A percentile compares a stretch with the other conserved stretches of the same genome.
Evolutionary conservation across 2,797 vertebrate genomes (phyloP).

Genomic region (Cuniculus paca): DNA sequence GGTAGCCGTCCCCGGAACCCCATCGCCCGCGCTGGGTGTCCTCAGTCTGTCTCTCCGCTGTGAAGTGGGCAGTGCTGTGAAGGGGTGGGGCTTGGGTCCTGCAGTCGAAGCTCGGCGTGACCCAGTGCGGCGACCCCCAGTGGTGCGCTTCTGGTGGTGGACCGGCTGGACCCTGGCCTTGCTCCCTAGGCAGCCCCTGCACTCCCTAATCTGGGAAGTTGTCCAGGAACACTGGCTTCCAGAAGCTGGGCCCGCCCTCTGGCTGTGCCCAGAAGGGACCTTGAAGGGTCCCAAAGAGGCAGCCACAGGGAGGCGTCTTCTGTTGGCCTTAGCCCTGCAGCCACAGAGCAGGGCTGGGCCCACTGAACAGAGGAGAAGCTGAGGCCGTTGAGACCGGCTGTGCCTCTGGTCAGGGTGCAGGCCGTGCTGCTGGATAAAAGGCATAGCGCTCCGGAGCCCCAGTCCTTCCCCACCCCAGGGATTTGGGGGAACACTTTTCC

Average conservation of each 20-base stretch:
- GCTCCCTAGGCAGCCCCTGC: background rate
- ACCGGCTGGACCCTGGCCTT: background rate
- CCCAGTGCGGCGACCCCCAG: background rate
- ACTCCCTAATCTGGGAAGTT: conserved; percentile 41
- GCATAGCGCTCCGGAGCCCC: background rate
- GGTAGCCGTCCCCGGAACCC: background rate
- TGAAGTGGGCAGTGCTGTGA: background rate
- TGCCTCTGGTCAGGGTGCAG: background rate
- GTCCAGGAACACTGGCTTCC: conserved; percentile 42
- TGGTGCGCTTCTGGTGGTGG: background rate
- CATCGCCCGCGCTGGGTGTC: background rate
- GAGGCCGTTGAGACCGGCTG: background rate
- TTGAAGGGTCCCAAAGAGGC: background rate
- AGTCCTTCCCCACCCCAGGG: background rate
- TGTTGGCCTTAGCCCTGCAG: background rate
- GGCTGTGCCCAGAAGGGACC: background rate
- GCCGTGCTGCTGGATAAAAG: background rate
- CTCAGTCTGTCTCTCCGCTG: background rate
- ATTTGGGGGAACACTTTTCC: background rate
- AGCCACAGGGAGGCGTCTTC: background rate
- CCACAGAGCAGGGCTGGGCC: background rate
- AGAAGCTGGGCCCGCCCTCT: background rate
- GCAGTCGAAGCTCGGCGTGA: background rate
- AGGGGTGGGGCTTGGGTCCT: background rate
- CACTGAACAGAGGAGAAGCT: background rate